Evolutionary conservation across 64 coral and sea anemone species (phyloP).

Genomic region (Dendronephthya gigantea): DNA sequence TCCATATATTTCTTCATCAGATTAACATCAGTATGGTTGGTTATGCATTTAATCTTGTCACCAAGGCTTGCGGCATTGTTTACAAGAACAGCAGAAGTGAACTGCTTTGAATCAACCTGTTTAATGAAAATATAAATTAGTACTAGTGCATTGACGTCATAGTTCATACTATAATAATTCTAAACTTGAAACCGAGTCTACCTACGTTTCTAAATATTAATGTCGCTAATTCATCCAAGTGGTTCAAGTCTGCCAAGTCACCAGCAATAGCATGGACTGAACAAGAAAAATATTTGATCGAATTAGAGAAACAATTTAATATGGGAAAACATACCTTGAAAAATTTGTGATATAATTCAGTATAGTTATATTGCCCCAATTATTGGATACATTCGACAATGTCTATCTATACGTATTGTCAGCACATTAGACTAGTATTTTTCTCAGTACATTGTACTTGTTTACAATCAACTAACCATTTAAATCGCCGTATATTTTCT

Average conservation of each 20-base stretch:
- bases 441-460: no score
- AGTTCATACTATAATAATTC: no score
- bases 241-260: not conserved
- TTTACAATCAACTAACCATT: constrained; percentile 28
- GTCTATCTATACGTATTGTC: no score
- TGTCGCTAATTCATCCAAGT: not conserved
- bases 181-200: no score
- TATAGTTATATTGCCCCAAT: not conserved
- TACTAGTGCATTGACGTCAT: no score
- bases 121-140: not conserved
- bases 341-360: not conserved
- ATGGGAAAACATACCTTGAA: not conserved
- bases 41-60: constrained; percentile 35
- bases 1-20: constrained; percentile 35
- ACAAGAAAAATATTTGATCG: not conserved
- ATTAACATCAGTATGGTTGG: not conserved
- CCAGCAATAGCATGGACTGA: not conserved
- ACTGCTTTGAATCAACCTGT: constrained; percentile 18
- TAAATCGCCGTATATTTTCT: not conserved
- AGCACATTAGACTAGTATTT: no score
- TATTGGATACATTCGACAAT: no score
- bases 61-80: constrained; percentile 54
- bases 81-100: constrained; percentile 34
- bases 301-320: not conserved
- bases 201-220: not conserved